These are phyloP conservation scores for Zonotrichia leucophrys DNA, from an alignment of 2,113 vertebrate genomes.

Conservation along the genomic window DNA sequence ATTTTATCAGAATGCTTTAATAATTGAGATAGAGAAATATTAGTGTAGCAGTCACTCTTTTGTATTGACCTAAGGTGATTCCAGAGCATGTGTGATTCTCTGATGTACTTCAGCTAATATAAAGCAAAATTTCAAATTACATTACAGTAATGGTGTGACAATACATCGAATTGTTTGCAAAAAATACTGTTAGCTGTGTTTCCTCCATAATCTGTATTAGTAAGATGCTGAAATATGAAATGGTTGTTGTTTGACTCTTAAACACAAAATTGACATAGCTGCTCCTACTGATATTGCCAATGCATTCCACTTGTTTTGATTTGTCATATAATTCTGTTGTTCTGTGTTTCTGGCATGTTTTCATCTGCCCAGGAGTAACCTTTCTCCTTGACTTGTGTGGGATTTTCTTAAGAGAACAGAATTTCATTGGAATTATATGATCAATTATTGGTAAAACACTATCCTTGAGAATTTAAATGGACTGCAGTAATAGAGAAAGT, in stretches of 20 bases:
- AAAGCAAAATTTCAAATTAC: neutral
- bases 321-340: neutral
- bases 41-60: neutral
- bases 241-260: neutral
- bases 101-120: neutral
- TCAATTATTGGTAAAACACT: neutral
- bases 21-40: neutral
- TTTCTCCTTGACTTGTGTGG: neutral
- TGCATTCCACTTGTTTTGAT: neutral
- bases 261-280: neutral
- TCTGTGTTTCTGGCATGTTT: neutral
- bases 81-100: neutral
- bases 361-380: neutral
- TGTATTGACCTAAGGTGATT: neutral
- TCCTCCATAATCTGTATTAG: neutral
- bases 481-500: neutral
- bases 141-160: neutral
- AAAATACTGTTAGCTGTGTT: neutral
- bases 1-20: neutral
- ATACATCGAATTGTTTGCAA: neutral
- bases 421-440: neutral
- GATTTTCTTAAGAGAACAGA: neutral
- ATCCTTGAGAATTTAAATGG: neutral
- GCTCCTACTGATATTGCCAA: neutral
- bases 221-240: neutral